Evolutionary conservation across 2,797 vertebrate species (phyloP).

Genomic region (Nyctibius grandis): DNA sequence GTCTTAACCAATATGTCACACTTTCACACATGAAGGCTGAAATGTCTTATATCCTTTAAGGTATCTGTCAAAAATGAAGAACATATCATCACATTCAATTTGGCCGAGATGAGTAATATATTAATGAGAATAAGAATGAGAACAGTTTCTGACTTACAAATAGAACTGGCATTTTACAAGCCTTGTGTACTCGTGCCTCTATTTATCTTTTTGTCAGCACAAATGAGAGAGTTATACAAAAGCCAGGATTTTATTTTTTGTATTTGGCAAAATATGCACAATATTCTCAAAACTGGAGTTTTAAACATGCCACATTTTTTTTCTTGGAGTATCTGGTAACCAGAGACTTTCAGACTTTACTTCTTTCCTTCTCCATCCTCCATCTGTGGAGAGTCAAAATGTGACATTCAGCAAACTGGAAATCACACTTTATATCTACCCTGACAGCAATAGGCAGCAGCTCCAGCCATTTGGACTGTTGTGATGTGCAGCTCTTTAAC

Average conservation of each 20-base stretch:
- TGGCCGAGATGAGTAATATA: slow-evolving; percentile 61
- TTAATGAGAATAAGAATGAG: slow-evolving; percentile 58
- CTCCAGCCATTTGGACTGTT: not conserved
- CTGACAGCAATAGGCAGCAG: slow-evolving; percentile 36
- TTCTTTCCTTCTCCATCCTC: not conserved
- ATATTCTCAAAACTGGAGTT: slow-evolving; percentile 33
- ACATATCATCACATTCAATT: slow-evolving; percentile 64
- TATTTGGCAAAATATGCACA: slow-evolving; percentile 36
- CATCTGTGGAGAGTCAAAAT: slow-evolving; percentile 18
- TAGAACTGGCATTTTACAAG: slow-evolving; percentile 51
- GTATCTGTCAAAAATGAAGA: slow-evolving; percentile 69
- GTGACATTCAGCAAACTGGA: slow-evolving; percentile 35
- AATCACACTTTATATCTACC: slow-evolving; percentile 42
- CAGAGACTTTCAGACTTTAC: not conserved
- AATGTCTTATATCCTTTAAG: slow-evolving; percentile 62
- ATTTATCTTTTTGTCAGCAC: slow-evolving; percentile 64
- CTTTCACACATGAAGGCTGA: slow-evolving; percentile 69
- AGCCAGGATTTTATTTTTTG: not conserved
- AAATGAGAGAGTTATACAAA: slow-evolving; percentile 53
- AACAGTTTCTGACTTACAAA: slow-evolving; percentile 55
- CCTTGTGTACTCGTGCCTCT: slow-evolving; percentile 1
- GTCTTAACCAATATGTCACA: slow-evolving; percentile 75
- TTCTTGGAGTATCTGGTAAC: slow-evolving; percentile 34
- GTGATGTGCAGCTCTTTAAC: not conserved
- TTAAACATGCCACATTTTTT: slow-evolving; percentile 25